Evolutionary conservation across 2,113 vertebrate genomes (phyloP).

Genomic region (Panthera leo): DNA sequence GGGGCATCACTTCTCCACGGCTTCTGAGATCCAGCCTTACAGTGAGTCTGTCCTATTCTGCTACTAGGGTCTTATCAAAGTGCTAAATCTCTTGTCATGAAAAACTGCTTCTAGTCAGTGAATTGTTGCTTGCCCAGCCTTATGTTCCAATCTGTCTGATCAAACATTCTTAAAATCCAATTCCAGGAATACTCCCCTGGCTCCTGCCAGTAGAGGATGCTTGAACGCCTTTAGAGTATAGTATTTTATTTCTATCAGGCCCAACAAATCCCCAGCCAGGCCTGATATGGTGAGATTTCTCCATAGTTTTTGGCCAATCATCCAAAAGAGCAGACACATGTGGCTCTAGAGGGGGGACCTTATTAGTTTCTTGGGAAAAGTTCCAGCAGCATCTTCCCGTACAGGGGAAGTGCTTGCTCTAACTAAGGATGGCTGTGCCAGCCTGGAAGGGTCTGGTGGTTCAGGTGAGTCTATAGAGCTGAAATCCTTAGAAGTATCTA

Average conservation of each 20-base stretch:
- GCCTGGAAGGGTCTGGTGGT: not conserved
- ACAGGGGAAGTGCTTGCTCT: not conserved
- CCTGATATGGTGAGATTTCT: not conserved
- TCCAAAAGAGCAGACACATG: not conserved
- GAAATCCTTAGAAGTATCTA: not conserved
- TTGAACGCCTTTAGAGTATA: not conserved
- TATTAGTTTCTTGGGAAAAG: not conserved
- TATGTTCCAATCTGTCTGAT: not conserved
- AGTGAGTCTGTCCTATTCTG: not conserved
- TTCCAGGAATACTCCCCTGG: not conserved
- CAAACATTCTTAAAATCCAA: not conserved
- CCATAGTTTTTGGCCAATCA: not conserved
- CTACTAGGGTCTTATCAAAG: not conserved
- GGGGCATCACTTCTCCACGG: too few species aligned
- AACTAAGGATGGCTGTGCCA: not conserved
- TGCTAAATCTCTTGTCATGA: not conserved
- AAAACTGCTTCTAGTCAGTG: not conserved
- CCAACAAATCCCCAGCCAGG: not conserved
- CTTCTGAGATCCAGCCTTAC: not conserved
- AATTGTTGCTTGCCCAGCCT: not conserved
- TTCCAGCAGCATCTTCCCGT: not conserved
- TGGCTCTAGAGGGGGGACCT: not conserved
- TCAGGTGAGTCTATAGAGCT: not conserved
- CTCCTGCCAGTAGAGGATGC: not conserved
- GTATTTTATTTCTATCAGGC: not conserved